These are phyloP conservation scores for Alloscopus bannaensis DNA, from an alignment of 2,888 invertebrate genomes.

Conservation along the genomic window DNA sequence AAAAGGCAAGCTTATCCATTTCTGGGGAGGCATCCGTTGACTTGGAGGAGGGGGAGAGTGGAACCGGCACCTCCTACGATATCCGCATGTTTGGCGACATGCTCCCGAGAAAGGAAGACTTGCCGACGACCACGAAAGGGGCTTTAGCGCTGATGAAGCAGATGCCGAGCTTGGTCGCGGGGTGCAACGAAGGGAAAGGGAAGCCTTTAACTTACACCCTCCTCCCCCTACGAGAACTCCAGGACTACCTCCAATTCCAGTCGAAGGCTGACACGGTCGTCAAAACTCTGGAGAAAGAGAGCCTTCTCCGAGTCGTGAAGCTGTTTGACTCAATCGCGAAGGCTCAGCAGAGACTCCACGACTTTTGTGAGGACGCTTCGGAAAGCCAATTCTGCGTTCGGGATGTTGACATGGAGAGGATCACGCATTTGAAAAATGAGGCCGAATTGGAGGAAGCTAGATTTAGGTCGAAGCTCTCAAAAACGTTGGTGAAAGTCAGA, in stretches of 20 bases:
- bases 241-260: conserved; percentile 19
- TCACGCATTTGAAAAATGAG: neutral
- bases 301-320: conserved; percentile 24
- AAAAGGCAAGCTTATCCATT: conserved; percentile 2
- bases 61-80: conserved; percentile 7
- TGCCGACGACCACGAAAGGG: conserved; percentile 33
- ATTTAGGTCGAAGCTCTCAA: conserved; percentile 13
- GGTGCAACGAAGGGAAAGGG: conserved; percentile 33
- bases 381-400: conserved; percentile 18
- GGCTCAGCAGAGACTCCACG: conserved; percentile 11
- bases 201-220: conserved; percentile 42
- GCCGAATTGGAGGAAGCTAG: neutral
- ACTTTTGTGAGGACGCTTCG: conserved; percentile 33
- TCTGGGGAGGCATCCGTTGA: neutral
- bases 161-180: conserved; percentile 14
- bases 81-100: conserved; percentile 52
- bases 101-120: conserved; percentile 23
- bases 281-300: conserved; percentile 31
- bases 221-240: conserved; percentile 28
- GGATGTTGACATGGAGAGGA: neutral
- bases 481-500: neutral
- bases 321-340: conserved; percentile 24
- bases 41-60: conserved; percentile 6
- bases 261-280: conserved; percentile 1
- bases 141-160: conserved; percentile 39